Evolutionary conservation across 2,113 vertebrate species (phyloP).

Genomic region (Manacus vitellinus): DNA sequence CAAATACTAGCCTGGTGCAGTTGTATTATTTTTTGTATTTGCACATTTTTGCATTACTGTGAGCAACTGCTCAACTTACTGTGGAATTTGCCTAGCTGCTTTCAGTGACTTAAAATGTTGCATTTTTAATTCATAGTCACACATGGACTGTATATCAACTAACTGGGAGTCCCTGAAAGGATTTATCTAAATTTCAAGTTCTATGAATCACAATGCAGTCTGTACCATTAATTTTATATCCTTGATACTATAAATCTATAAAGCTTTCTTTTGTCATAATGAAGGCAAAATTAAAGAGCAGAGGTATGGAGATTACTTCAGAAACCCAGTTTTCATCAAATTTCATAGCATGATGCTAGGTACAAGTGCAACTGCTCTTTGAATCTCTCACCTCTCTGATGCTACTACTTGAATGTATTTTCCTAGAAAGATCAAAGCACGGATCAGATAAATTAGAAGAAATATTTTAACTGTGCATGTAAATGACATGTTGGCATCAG

Average conservation of each 20-base stretch:
- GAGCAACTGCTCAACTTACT: not conserved
- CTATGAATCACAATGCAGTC: not conserved
- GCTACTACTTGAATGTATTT: not conserved
- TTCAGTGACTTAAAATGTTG: not conserved
- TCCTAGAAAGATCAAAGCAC: not conserved
- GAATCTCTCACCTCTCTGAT: not conserved
- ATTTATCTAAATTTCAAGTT: not conserved
- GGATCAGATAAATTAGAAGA: not conserved
- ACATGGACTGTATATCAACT: not conserved
- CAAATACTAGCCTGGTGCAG: not conserved
- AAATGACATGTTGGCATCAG: not conserved
- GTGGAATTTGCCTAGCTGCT: not conserved
- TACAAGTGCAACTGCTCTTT: not conserved
- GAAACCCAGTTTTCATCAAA: not conserved
- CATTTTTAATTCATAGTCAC: not conserved
- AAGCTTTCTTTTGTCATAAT: not conserved
- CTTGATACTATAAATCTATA: not conserved
- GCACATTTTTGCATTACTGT: not conserved
- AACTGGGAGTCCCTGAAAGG: not conserved
- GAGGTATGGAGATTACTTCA: not conserved
- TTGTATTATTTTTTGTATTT: not conserved
- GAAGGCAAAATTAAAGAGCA: not conserved
- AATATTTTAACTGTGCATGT: not conserved
- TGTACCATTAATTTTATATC: not conserved
- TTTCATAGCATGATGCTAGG: not conserved